Conservation (phyloP, 2,888 invertebrate genomes). For the Rhamphomyia laevipes region DNA sequence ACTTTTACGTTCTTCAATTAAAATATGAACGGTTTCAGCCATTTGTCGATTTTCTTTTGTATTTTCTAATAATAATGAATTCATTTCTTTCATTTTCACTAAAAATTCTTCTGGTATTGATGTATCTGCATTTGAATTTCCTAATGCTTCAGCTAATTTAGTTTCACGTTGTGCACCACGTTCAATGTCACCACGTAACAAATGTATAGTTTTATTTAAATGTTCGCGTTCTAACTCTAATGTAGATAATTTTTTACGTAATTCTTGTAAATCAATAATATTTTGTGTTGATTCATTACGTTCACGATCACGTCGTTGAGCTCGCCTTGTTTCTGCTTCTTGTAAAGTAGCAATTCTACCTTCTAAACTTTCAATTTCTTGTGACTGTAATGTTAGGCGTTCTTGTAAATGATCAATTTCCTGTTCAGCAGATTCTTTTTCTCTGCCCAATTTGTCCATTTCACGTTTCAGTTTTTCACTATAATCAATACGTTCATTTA, state of each 20-base stretch:
- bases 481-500: conserved; percentile 35
- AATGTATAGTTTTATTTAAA: conserved; percentile 25
- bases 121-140: conserved; percentile 27
- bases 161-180: conserved; percentile 33
- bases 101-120: conserved; percentile 34
- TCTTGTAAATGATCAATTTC: conserved; percentile 34
- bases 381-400: conserved; percentile 29
- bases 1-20: conserved; percentile 39
- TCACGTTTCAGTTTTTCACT: conserved; percentile 35
- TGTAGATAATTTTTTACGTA: conserved; percentile 22
- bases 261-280: conserved; percentile 29
- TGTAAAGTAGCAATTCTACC: conserved; percentile 35
- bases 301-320: conserved; percentile 29
- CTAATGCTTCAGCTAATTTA: conserved; percentile 31
- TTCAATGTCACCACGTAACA: conserved; percentile 32
- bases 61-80: conserved; percentile 38
- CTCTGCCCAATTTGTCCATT: conserved; percentile 33
- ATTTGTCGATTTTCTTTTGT: conserved; percentile 43
- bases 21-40: conserved; percentile 36
- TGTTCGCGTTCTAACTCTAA: conserved; percentile 26
- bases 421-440: conserved; percentile 29
- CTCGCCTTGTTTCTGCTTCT: conserved; percentile 32
- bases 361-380: conserved; percentile 41
- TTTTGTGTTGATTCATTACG: conserved; percentile 30
- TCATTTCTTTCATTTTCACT: conserved; percentile 42